phyloP scores from a whole-genome alignment of 2,888 invertebrate genomes.

The Hirtodrosophila confusa region DNA sequence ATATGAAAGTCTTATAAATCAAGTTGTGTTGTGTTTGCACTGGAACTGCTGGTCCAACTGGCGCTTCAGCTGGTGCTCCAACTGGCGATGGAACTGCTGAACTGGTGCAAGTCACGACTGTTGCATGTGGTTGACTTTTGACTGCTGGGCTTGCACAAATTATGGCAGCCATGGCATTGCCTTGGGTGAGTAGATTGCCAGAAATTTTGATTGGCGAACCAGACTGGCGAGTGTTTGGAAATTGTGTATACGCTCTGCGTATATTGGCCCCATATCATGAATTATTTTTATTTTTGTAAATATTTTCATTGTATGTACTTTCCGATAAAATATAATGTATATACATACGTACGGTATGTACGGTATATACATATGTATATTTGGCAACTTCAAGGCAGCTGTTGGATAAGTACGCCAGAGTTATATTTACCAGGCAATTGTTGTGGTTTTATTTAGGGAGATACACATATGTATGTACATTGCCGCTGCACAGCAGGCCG shows the following conservation, averaged over 20 bases:
- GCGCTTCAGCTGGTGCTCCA: not conserved
- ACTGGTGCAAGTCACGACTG: conserved; percentile 15
- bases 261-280: too few species aligned
- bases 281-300: too few species aligned
- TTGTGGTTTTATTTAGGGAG: conserved; percentile 57
- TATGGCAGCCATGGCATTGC: not conserved
- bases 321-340: conserved; percentile 24
- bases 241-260: conserved; percentile 35
- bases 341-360: too few species aligned
- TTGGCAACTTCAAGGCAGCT: conserved; percentile 39
- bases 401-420: conserved; percentile 28
- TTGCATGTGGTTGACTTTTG: conserved; percentile 55
- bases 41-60: conserved; percentile 6
- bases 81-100: not conserved
- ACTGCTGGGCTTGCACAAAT: conserved; percentile 41
- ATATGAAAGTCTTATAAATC: conserved; percentile 76
- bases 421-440: conserved; percentile 61
- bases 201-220: conserved; percentile 38
- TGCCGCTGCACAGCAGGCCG: conserved; percentile 21
- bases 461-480: conserved; percentile 8
- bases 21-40: conserved; percentile 38
- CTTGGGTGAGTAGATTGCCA: conserved; percentile 36
- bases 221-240: not conserved
- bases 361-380: conserved; percentile 12
- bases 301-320: too few species aligned